phyloP scores from a whole-genome alignment of 2,888 invertebrate species.

The Pollenia angustigena region DNA sequence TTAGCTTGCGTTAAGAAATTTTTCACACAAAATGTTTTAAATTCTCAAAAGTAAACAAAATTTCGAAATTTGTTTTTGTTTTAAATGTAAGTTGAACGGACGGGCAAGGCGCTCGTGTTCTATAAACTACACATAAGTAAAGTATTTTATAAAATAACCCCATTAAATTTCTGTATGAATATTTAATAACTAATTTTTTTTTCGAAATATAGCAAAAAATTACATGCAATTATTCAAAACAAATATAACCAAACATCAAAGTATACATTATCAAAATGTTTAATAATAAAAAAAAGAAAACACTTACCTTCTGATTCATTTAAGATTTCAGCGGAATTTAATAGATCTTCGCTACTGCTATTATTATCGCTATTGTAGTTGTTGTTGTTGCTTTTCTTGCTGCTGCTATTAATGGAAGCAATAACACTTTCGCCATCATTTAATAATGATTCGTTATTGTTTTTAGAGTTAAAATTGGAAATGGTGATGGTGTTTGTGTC shows the following conservation, averaged over 20 bases:
- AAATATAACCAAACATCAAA: background rate
- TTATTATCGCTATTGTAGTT: conserved; percentile 53
- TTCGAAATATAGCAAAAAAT: no score
- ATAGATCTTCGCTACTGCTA: conserved; percentile 64
- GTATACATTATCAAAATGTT: background rate
- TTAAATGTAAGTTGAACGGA: no score
- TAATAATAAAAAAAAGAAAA: conserved; percentile 5
- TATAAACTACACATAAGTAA: no score
- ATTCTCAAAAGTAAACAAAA: no score
- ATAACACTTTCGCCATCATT: conserved; percentile 68
- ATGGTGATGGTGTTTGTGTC: conserved; percentile 9
- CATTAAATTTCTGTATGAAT: no score
- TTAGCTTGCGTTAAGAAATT: no score
- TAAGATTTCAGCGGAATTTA: conserved; percentile 73
- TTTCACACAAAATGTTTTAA: no score
- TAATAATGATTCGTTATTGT: conserved; percentile 51
- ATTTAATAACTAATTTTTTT: no score
- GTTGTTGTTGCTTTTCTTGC: conserved; percentile 65
- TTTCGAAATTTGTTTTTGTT: no score
- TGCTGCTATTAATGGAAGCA: conserved; percentile 26
- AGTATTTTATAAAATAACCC: no score
- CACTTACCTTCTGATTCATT: conserved; percentile 73
- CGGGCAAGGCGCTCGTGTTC: no score
- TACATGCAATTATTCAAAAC: no score
- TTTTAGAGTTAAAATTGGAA: conserved; percentile 37